Conservation (phyloP, 2,888 invertebrate species). For the Aphodius granarius region DNA sequence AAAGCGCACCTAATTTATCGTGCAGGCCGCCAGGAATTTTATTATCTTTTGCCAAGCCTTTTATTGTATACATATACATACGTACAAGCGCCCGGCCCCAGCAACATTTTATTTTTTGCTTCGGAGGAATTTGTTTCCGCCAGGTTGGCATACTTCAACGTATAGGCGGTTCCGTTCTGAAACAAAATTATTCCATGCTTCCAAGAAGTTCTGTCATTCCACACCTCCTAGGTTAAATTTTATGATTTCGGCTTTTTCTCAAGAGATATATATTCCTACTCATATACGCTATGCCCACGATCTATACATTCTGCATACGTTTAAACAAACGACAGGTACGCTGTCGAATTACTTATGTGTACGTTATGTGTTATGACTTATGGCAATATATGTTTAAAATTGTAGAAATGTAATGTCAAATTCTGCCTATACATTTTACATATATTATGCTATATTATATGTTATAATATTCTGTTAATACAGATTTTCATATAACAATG, state of each 20-base stretch:
- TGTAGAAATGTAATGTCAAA: no score
- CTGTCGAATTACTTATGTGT: neutral
- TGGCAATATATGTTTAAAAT: no score
- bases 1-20: constrained; percentile 10
- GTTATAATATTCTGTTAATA: no score
- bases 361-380: no score
- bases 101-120: constrained; percentile 7
- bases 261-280: neutral
- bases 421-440: no score
- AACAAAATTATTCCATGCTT: neutral
- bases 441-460: no score
- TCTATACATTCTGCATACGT: neutral
- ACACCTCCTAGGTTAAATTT: neutral
- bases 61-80: constrained; percentile 2
- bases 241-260: neutral
- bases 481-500: no score
- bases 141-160: neutral
- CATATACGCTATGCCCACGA: neutral
- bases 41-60: constrained; percentile 12
- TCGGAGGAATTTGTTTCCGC: neutral
- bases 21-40: constrained; percentile 1
- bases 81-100: neutral
- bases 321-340: no score
- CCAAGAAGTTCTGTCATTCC: neutral
- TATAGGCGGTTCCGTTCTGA: neutral